phyloP scores from a whole-genome alignment of 2,888 invertebrate species.

The Salpingus planirostris region DNA sequence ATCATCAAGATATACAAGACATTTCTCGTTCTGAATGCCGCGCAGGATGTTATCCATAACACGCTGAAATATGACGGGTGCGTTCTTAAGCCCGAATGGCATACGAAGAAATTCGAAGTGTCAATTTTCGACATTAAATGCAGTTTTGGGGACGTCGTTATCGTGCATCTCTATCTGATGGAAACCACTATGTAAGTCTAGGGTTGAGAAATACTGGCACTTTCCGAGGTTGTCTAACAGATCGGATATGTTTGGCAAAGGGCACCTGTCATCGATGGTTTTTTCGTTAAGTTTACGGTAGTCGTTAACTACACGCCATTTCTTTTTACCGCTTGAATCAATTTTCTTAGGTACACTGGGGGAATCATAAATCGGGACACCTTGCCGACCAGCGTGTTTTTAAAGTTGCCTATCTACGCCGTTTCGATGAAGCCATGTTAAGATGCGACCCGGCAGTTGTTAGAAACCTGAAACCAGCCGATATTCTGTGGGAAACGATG shows the following conservation, averaged over 20 bases:
- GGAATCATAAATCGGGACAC: too few relatives aligned
- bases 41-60: conserved; percentile 24
- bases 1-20: too few relatives aligned
- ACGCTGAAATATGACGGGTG: conserved; percentile 23
- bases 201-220: conserved; percentile 21
- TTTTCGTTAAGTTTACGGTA: background rate
- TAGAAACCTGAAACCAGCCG: too few relatives aligned
- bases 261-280: conserved; percentile 22
- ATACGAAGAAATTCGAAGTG: conserved; percentile 24
- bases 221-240: conserved; percentile 27
- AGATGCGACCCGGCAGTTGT: too few relatives aligned
- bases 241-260: conserved; percentile 27
- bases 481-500: too few relatives aligned
- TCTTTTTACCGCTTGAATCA: background rate
- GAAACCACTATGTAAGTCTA: conserved; percentile 22
- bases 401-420: too few relatives aligned
- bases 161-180: conserved; percentile 22
- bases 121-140: conserved; percentile 20
- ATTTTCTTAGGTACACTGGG: background rate
- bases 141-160: conserved; percentile 21
- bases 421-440: too few relatives aligned
- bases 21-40: too few relatives aligned
- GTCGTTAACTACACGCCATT: background rate
- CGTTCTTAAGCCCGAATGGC: too few relatives aligned
- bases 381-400: too few relatives aligned